Evolutionary conservation across 2,113 vertebrate species (phyloP).

Genomic region (Capricornis sumatraensis): DNA sequence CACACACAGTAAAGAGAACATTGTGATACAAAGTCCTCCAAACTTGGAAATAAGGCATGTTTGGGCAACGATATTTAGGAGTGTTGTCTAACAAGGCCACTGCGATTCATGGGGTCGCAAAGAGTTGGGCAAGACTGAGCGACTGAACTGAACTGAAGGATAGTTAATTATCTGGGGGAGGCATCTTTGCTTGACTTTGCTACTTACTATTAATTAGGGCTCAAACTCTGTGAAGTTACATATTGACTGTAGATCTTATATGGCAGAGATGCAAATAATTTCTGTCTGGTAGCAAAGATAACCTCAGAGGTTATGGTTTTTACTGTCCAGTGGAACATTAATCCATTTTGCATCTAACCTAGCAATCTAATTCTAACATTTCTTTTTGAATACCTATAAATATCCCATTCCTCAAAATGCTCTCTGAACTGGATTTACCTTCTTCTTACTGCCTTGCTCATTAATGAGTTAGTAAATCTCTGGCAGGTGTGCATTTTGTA

Average conservation of each 20-base stretch:
- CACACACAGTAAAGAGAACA: not conserved
- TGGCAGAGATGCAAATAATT: conserved; percentile 35
- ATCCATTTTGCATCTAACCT: conserved; percentile 19
- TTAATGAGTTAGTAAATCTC: conserved; percentile 56
- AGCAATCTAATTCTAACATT: conserved; percentile 34
- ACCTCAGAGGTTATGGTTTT: conserved; percentile 32
- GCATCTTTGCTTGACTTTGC: not conserved
- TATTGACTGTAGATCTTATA: not conserved
- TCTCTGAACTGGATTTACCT: conserved; percentile 38
- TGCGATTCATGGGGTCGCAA: no score
- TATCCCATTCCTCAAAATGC: conserved; percentile 16
- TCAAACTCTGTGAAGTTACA: not conserved
- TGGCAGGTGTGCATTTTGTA: not conserved
- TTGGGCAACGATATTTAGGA: not conserved
- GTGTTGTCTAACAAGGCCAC: not conserved
- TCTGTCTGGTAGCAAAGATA: conserved; percentile 32
- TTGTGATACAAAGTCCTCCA: not conserved
- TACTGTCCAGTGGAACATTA: not conserved
- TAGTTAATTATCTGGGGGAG: conserved; percentile 6
- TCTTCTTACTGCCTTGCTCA: conserved; percentile 18
- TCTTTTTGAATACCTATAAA: conserved; percentile 37
- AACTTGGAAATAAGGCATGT: not conserved
- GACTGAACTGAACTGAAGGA: not conserved
- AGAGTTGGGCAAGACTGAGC: no score
- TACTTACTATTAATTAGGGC: conserved; percentile 24